These are phyloP conservation scores for Rhabdophis nuchalis DNA, from an alignment of 2,797 vertebrate species.

Conservation along the genomic window DNA sequence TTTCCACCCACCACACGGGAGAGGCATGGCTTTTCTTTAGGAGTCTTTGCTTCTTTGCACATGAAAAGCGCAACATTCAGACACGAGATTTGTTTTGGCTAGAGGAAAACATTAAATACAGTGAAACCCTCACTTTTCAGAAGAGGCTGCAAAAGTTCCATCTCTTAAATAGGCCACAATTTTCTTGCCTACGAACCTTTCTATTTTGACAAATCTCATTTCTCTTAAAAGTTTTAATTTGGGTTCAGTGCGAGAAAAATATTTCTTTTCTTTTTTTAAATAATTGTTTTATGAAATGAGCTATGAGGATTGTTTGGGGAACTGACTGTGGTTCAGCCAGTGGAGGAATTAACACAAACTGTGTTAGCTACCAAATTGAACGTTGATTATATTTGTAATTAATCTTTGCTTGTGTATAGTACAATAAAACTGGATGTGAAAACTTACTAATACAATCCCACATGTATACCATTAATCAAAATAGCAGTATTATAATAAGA, in stretches of 20 bases:
- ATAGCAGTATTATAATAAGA: not conserved
- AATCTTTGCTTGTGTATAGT: not conserved
- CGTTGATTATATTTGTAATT: not conserved
- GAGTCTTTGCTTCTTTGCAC: not conserved
- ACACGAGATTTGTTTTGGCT: constrained; percentile 27
- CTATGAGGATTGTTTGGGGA: not conserved
- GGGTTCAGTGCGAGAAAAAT: not conserved
- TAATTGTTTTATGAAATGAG: not conserved
- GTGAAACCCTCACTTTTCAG: not conserved
- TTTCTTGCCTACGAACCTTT: not conserved
- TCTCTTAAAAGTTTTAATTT: not conserved
- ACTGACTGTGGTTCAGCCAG: not conserved
- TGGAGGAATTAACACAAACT: not conserved
- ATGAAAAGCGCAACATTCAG: constrained; percentile 35
- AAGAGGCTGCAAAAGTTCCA: not conserved
- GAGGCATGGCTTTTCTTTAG: not conserved
- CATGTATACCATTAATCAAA: not conserved
- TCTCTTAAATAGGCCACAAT: not conserved
- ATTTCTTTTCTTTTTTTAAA: not conserved
- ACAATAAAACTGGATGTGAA: not conserved
- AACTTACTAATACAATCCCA: not conserved
- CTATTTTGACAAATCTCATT: not conserved
- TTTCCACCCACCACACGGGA: not conserved
- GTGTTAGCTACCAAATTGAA: not conserved
- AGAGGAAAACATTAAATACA: constrained; percentile 22